Evolutionary conservation across 2,888 invertebrate species (phyloP).

Genomic region (Caenorhabditis macrosperma): DNA sequence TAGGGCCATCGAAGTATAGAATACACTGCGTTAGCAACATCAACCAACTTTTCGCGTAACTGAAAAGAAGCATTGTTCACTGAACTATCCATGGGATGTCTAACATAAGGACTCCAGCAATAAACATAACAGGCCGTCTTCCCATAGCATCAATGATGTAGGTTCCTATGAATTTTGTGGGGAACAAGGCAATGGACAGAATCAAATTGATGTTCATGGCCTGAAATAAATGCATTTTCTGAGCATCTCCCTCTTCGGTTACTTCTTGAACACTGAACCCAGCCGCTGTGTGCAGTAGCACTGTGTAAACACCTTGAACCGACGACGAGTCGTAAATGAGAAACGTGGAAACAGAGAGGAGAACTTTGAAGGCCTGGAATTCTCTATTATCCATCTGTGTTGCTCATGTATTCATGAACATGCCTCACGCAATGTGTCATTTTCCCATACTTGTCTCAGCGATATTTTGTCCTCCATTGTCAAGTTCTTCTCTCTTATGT

Average conservation of each 20-base stretch:
- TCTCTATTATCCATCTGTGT: not conserved
- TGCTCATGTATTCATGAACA: not conserved
- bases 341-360: conserved; percentile 13
- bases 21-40: conserved; percentile 29
- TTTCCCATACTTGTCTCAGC: conserved; percentile 35
- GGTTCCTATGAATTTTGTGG: conserved; percentile 57
- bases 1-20: conserved; percentile 18
- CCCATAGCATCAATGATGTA: conserved; percentile 58
- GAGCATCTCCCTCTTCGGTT: not conserved
- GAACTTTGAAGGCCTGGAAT: conserved; percentile 34
- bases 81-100: not conserved
- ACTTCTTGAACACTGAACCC: conserved; percentile 36
- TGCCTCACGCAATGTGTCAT: conserved; percentile 50
- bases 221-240: conserved; percentile 23
- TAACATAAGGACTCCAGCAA: conserved; percentile 50
- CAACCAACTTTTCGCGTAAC: conserved; percentile 29
- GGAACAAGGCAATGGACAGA: conserved; percentile 43
- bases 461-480: conserved; percentile 39
- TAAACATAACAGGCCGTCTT: conserved; percentile 50
- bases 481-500: conserved; percentile 41
- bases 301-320: conserved; percentile 11
- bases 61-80: not conserved
- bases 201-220: conserved; percentile 49
- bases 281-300: not conserved
- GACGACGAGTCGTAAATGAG: conserved; percentile 12